Base-by-base conservation (phyloP, 2,797 vertebrate genomes). In the Tinamus major region DNA sequence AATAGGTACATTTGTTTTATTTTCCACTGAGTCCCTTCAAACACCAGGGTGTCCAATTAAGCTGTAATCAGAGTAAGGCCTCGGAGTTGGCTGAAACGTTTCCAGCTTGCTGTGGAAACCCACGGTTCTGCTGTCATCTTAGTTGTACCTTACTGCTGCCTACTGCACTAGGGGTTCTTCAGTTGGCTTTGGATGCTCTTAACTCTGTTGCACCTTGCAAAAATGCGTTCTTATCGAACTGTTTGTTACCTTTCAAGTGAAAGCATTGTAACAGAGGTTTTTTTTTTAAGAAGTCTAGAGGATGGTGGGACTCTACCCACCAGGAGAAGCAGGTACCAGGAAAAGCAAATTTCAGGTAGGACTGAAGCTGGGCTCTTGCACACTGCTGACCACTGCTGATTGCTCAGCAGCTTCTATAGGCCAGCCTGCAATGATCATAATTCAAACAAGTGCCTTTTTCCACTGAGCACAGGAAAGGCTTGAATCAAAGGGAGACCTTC, bases 1-100 rank as follows among this genome's bases (percentile, higher is more conserved):
- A 96, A 96, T 95, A 93, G 61, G 37, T 83, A 85, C 85, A 90
- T 92, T 95, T 93, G 70, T 94, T 95, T 94, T 90, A 79, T 96
- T 95, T 95, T 92, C 85, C 85, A 86, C 74, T 0, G 8, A 91
- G 56, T n/a, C 67, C 93, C 71, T 94, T 96, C 87, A 94, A 94
- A 90, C 88, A 91, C 64, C 58, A 79, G 85, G 87, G 79, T 91
- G 80, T 88, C 94, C 83, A 88, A 87, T 94, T 95, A 95, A 93
- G 68, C 53, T 85, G 77, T 71, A 82, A 86, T 68, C 65, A 51
- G 71, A 89, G 44, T 48, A 90, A 84, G 23, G 68, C 51, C 33
- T 63, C 37, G 21, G 83, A 29, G 44, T 94, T 93, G 85, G 58
- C 68, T 89, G 67, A 90, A 96, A 92, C 23, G 79, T 49, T 80